A percentile compares a stretch with the other conserved stretches of the same genome.
These are phyloP conservation scores for Apamea sordens DNA, from an alignment of 2,888 invertebrate species.

Conservation along the genomic window DNA sequence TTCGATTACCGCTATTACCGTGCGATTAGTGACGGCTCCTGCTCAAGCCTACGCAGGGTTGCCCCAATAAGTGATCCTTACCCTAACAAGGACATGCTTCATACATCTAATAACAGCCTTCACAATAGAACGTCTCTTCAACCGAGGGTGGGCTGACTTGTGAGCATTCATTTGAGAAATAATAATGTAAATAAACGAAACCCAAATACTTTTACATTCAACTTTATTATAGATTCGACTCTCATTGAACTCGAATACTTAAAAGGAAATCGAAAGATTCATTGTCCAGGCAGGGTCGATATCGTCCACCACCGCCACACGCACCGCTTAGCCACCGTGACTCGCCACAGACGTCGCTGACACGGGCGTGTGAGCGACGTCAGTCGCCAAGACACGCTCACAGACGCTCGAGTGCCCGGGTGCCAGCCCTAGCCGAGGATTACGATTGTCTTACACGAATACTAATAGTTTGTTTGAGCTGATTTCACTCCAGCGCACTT, in stretches of 20 bases:
- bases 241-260: neutral
- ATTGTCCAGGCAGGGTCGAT: neutral
- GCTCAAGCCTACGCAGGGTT: slow-evolving; percentile 39
- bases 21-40: slow-evolving; percentile 46
- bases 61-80: slow-evolving; percentile 7
- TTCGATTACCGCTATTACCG: slow-evolving; percentile 63
- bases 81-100: neutral
- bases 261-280: neutral
- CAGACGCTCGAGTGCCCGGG: slow-evolving; percentile 2
- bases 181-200: neutral
- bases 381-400: too few relatives aligned
- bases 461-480: slow-evolving; percentile 56
- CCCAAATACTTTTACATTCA: neutral
- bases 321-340: neutral
- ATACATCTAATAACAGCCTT: neutral
- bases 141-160: neutral
- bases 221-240: neutral
- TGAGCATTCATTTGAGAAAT: neutral
- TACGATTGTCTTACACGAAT: slow-evolving; percentile 50
- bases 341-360: neutral
- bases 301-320: neutral
- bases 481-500: slow-evolving; percentile 35
- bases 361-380: too few relatives aligned
- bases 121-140: neutral
- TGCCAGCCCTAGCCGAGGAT: slow-evolving; percentile 50